phyloP scores from a whole-genome alignment of 2,113 vertebrate genomes.

The Dasypus novemcinctus region DNA sequence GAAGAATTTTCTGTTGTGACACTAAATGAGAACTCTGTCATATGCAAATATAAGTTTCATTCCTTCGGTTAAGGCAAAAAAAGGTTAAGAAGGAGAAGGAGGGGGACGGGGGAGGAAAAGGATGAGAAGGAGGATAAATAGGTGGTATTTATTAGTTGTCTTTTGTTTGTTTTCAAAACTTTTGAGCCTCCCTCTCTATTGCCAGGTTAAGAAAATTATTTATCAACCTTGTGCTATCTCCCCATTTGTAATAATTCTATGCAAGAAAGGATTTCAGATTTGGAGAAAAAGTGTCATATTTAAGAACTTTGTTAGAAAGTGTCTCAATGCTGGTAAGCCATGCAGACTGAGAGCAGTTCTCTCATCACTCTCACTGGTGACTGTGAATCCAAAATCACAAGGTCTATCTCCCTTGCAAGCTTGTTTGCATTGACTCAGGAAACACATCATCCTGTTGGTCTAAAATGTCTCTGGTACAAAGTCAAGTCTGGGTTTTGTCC shows the following conservation, averaged over 20 bases:
- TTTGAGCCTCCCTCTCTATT: neutral
- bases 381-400: neutral
- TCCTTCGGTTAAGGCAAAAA: neutral
- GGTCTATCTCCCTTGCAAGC: neutral
- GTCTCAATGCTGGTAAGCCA: neutral
- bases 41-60: neutral
- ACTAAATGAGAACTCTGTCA: neutral
- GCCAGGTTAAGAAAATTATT: neutral
- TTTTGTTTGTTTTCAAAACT: neutral
- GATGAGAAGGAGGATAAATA: neutral
- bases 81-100: neutral
- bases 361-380: too few species aligned
- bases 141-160: neutral
- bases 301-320: neutral
- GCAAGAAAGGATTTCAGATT: neutral
- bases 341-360: neutral
- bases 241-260: neutral
- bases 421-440: neutral
- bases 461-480: neutral
- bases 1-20: neutral
- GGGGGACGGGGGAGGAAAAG: too few species aligned
- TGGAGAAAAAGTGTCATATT: neutral
- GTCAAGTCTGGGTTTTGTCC: neutral
- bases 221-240: neutral
- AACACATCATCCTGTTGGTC: neutral